These are phyloP conservation scores for Byasa hedistus DNA, from an alignment of 2,888 invertebrate species.

Conservation along the genomic window DNA sequence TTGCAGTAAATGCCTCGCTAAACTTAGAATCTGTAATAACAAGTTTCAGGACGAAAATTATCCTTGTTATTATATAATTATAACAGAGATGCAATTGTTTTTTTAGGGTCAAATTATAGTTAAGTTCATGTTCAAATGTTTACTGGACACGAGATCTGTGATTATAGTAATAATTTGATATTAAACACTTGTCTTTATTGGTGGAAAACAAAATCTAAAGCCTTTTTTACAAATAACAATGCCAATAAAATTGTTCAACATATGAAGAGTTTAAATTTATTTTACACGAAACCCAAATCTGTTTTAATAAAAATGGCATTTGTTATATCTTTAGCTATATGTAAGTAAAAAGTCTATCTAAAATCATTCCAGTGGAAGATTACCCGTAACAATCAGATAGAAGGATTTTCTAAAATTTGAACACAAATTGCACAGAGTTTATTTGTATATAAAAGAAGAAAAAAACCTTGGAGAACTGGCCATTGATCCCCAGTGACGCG, in stretches of 20 bases:
- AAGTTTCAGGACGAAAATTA: not conserved
- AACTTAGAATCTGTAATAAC: not conserved
- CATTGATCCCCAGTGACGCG: constrained; percentile 32
- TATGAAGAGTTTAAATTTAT: too few relatives aligned
- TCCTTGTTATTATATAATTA: not conserved
- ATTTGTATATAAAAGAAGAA: constrained; percentile 13
- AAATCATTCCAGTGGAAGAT: too few relatives aligned
- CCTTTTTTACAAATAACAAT: too few relatives aligned
- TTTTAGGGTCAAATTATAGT: too few relatives aligned
- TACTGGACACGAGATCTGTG: not conserved
- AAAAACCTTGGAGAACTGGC: constrained; percentile 21
- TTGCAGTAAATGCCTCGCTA: constrained; percentile 3
- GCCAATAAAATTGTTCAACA: too few relatives aligned
- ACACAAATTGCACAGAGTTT: not conserved
- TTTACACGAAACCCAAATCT: too few relatives aligned
- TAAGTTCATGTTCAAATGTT: not conserved
- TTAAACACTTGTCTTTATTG: not conserved
- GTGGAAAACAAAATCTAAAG: not conserved
- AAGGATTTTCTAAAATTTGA: not conserved
- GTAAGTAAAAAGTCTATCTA: constrained; percentile 2
- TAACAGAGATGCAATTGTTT: not conserved
- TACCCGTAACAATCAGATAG: not conserved
- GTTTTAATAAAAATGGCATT: too few relatives aligned
- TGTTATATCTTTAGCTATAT: not conserved
- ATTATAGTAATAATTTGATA: not conserved